These are phyloP conservation scores for Neolamprologus multifasciatus DNA, from an alignment of 2,797 vertebrate species.

Conservation along the genomic window DNA sequence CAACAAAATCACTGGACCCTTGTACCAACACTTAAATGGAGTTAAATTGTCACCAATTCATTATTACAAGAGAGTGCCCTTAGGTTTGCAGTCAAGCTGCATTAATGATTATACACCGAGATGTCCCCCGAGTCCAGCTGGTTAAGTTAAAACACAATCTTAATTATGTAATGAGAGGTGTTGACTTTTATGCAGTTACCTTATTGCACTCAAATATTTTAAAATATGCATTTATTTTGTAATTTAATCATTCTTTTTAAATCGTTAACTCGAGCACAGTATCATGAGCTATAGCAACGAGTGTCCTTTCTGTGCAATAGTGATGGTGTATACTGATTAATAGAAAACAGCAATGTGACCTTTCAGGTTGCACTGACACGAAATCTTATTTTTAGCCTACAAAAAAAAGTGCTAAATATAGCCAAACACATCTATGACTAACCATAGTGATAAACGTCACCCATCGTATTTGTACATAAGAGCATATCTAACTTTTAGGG, in stretches of 20 bases:
- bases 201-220: background rate
- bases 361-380: background rate
- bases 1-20: background rate
- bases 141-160: background rate
- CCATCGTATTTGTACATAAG: background rate
- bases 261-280: background rate
- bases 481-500: background rate
- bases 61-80: background rate
- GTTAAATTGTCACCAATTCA: constrained; percentile 14
- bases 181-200: background rate
- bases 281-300: background rate
- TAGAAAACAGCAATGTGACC: background rate
- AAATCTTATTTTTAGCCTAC: background rate
- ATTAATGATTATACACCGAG: constrained; percentile 2
- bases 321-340: background rate
- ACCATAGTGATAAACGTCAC: accelerated
- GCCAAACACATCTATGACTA: background rate
- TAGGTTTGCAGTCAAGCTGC: background rate
- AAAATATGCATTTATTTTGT: background rate
- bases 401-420: background rate
- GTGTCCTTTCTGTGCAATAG: background rate
- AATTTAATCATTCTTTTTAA: background rate
- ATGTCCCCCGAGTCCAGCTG: background rate
- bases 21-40: background rate
- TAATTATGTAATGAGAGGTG: background rate